phyloP scores from a whole-genome alignment of 2,888 invertebrate genomes.

The Hemistola chrysoprasaria region DNA sequence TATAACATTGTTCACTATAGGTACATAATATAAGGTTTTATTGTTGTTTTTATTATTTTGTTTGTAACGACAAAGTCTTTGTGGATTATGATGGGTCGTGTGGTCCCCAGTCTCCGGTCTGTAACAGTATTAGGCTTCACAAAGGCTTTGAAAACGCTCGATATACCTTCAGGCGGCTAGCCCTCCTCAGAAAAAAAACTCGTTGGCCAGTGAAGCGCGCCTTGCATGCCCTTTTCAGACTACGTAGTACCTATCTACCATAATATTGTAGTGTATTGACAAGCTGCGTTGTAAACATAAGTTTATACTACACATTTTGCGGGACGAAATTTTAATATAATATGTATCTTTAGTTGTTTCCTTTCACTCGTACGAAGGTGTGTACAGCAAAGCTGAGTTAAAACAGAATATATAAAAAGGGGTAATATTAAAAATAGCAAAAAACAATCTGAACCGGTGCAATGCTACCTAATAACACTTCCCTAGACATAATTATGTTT shows the following conservation, averaged over 20 bases:
- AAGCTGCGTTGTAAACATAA: too few relatives aligned
- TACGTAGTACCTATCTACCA: neutral
- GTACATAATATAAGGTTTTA: too few relatives aligned
- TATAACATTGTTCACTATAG: too few relatives aligned
- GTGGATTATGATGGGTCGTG: constrained; percentile 26
- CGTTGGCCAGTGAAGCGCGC: neutral
- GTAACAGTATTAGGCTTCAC: constrained; percentile 35
- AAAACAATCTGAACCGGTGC: constrained; percentile 4
- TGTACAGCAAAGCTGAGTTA: too few relatives aligned
- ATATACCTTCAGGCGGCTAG: neutral
- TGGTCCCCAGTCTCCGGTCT: constrained; percentile 21
- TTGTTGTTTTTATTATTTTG: too few relatives aligned
- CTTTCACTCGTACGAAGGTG: too few relatives aligned
- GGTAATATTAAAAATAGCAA: constrained; percentile 11
- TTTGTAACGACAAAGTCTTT: constrained; percentile 2
- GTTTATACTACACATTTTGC: too few relatives aligned
- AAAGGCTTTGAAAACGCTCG: constrained; percentile 18
- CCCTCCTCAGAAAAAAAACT: neutral
- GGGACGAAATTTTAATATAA: too few relatives aligned
- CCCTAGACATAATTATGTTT: constrained; percentile 11
- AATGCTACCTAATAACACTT: constrained; percentile 2
- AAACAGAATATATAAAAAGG: too few relatives aligned
- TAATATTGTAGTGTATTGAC: too few relatives aligned
- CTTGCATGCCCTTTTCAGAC: neutral
- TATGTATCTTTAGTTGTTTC: too few relatives aligned